Evolutionary conservation across 2,888 invertebrate species (phyloP), one percentile per base, ranked within the genome.

Genomic region (Nomada hirtipes): DNA sequence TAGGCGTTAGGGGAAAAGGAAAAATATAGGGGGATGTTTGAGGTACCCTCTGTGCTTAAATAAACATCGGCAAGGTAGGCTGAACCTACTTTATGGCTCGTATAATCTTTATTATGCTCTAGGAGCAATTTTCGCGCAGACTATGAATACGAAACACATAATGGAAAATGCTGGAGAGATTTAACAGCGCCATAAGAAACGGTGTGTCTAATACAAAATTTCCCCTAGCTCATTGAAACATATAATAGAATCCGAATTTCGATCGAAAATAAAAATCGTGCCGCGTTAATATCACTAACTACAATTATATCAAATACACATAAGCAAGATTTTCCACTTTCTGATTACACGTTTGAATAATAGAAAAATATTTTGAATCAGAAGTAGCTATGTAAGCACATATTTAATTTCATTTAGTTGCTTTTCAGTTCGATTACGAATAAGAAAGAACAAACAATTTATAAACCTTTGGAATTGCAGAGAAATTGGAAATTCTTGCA

Each of bases 131-230:
- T 92, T 92, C 86, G 87, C 91, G 84, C 90, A 90, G 91, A 90
- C 92, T 91, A 92, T 92, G 92, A 92, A 92, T 92, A 92, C 89
- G 88, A 92, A 92, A 92, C 88, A 82, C 88, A 90, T 91, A 87
- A 91, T 79, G 87, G 83, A 84, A 77, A 71, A 74, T 63, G 80
- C 78, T 67, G 84, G 78, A 76, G 84, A 90, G 91, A 92, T 92
- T 92, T 91, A 92, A 91, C 91, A 91, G 89, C 88, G 77, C 85
- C 86, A 78, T 76, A 83, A 87, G 87, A 84, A 81, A 78, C 63
- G 70, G 74, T 47, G 73, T 73, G 60, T 44, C 61, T 74, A 68
- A 88, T 89, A 86, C 86, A 89, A 90, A 91, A 90, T 90, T 82
- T 52, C 60, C 60, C 64, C 84, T 59, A 50, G 57, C 84, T 89